Evolutionary conservation across 2,797 vertebrate species (phyloP).

Genomic region (Sebastes hubbsi): DNA sequence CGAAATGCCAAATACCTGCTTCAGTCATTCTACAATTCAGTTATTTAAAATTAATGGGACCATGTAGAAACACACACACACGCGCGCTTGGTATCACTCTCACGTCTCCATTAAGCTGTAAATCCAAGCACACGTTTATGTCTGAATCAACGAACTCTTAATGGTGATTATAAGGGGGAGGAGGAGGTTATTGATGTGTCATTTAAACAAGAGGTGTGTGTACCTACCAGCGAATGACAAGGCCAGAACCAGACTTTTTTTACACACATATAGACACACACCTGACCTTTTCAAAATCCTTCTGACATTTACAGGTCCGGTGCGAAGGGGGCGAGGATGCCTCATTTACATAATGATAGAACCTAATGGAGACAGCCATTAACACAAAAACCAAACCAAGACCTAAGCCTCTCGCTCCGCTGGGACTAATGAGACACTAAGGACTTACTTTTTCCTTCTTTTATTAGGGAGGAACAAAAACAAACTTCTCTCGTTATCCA

Average conservation of each 20-base stretch:
- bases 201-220: slow-evolving; percentile 50
- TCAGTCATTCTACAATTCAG: slow-evolving; percentile 25
- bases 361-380: slow-evolving; percentile 62
- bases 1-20: slow-evolving; percentile 47
- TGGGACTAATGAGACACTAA: slow-evolving; percentile 71
- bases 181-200: slow-evolving; percentile 52
- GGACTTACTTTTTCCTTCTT: slow-evolving; percentile 57
- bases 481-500: slow-evolving; percentile 53
- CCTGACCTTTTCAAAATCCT: slow-evolving; percentile 78
- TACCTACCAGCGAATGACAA: background rate
- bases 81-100: background rate
- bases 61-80: background rate
- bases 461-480: slow-evolving; percentile 37
- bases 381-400: slow-evolving; percentile 62
- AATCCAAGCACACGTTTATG: slow-evolving; percentile 61
- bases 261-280: slow-evolving; percentile 51
- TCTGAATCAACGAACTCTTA: slow-evolving; percentile 65
- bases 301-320: slow-evolving; percentile 74
- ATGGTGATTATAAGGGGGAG: slow-evolving; percentile 43
- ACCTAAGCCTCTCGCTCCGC: slow-evolving; percentile 28
- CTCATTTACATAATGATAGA: slow-evolving; percentile 76
- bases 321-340: slow-evolving; percentile 56
- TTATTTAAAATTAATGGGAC: slow-evolving; percentile 39
- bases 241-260: slow-evolving; percentile 10
- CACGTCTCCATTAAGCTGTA: slow-evolving; percentile 48